Evolutionary conservation across 2,797 vertebrate genomes (phyloP).

Genomic region (Liasis olivaceus): DNA sequence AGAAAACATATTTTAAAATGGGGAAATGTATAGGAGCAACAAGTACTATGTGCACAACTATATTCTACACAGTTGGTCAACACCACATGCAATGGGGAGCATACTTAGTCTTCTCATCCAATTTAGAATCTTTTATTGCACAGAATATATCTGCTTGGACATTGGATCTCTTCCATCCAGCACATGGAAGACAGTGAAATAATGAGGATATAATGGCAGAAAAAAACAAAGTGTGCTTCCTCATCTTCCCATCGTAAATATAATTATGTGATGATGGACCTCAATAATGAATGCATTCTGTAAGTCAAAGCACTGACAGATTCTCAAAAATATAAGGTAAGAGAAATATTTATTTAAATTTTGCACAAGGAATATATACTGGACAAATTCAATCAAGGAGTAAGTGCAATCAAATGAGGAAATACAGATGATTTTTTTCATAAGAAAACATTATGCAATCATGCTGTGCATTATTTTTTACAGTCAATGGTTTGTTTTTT

Average conservation of each 20-base stretch:
- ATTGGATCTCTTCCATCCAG: background rate
- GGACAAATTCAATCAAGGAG: conserved; percentile 81
- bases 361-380: conserved; percentile 91
- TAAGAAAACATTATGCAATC: conserved; percentile 81
- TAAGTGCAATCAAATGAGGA: conserved; percentile 87
- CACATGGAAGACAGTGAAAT: background rate
- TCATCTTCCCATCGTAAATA: background rate
- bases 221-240: background rate
- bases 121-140: background rate
- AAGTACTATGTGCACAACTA: no score
- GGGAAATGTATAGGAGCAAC: no score
- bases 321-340: conserved; percentile 70
- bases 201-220: background rate
- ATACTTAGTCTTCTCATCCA: background rate
- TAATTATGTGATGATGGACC: background rate
- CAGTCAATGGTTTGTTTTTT: conserved; percentile 68
- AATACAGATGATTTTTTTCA: conserved; percentile 82
- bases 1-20: no score
- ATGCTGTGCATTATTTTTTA: conserved; percentile 73
- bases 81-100: background rate
- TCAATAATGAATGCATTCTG: background rate
- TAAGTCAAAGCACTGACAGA: conserved; percentile 25
- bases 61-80: no score
- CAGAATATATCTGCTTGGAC: background rate
- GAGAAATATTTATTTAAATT: conserved; percentile 99